These are phyloP conservation scores for Clarias fuscus DNA, from an alignment of 2,797 vertebrate species.

Conservation along the genomic window DNA sequence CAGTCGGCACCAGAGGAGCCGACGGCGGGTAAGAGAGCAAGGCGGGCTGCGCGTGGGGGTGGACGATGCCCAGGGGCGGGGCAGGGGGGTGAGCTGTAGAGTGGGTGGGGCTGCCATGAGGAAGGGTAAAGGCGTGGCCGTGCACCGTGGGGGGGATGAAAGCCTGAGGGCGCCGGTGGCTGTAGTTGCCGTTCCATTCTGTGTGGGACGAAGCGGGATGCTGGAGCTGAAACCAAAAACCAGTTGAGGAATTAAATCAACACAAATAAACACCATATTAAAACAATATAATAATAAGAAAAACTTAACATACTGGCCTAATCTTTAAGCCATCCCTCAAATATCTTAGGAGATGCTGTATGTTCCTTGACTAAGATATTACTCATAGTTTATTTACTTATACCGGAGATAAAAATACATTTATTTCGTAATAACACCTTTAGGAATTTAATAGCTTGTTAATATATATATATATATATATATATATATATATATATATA, in stretches of 20 bases:
- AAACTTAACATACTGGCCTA: too few species aligned
- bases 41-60: conserved; percentile 84
- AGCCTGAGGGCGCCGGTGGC: conserved; percentile 87
- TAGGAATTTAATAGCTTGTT: background rate
- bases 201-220: conserved; percentile 87
- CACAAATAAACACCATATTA: background rate
- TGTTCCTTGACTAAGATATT: background rate
- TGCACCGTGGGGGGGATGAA: conserved; percentile 87
- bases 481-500: too few species aligned
- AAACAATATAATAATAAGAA: too few species aligned
- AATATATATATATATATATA: too few species aligned
- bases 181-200: conserved; percentile 95
- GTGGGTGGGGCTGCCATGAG: conserved; percentile 91
- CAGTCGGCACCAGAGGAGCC: conserved; percentile 82
- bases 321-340: background rate
- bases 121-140: conserved; percentile 86
- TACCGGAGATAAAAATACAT: background rate
- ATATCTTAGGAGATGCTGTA: background rate
- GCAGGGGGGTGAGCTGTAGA: conserved; percentile 73
- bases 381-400: background rate
- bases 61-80: conserved; percentile 81
- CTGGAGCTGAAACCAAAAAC: conserved; percentile 79
- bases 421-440: background rate
- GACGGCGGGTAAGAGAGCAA: conserved; percentile 86
- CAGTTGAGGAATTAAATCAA: background rate